Base-by-base conservation (phyloP, 2,888 invertebrate genomes). In the Eumerus sabulonum region DNA sequence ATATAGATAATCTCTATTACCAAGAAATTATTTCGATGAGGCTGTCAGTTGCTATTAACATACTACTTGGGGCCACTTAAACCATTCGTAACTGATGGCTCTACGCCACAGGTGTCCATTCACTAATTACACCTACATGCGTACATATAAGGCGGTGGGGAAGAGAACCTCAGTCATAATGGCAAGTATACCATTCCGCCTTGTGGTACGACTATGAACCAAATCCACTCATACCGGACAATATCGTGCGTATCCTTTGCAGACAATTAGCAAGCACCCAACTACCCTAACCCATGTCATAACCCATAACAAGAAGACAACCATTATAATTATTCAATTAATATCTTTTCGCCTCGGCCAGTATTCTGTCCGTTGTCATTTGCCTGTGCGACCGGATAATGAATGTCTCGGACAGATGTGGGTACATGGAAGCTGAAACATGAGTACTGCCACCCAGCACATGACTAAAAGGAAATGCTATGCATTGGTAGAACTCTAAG, bases 81-180 rank as follows among this genome's bases (percentile, higher is more conserved):
- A 66, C n/a, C 71, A 60, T 44, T 38, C 66, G 38, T 13, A 73
- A 53, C 66, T 84, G 86, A 86, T 84, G 85, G 82, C 82, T 84
- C 70, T 85, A 84, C 85, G 88, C 88, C 88, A 88, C 88, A 88
- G 88, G 88, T 88, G 88, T 86, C 85, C 85, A 82, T 84, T 83
- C 83, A 85, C 35, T 53, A 72, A 73, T 67, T 48, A 62, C 53
- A 63, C 38, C 38, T 48, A 57, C 45, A 51, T 40, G 38, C 18
- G 14, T 16, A 50, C 12, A 50, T 38, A 35, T 47, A 45, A 27
- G 27, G 16, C 17, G 48, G 60, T 72, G 9, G 36, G n/a, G 71
- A 45, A 27, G 44, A 63, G 51, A 64, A 53, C 51, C 63, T 63
- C 67, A 59, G 63, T 79, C 67, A 73, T 73, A 63, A 79, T 68